Evolutionary conservation across 2,113 vertebrate genomes (phyloP), one percentile per base, ranked within the genome.

Genomic region (Suncus etruscus): DNA sequence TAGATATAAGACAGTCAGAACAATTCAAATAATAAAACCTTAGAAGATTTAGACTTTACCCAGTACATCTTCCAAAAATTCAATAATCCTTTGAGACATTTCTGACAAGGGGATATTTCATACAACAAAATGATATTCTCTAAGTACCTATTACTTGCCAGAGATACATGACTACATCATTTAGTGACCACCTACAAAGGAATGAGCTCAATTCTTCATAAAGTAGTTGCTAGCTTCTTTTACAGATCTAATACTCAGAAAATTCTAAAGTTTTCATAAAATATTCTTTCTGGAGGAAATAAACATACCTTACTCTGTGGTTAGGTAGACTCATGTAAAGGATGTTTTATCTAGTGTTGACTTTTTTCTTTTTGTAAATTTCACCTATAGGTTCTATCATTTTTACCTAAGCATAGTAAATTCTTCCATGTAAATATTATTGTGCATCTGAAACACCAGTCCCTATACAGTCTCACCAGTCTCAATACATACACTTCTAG

Each of bases 51-150:
- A 86, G 24, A 31, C 32, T 48, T 86, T 51, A 82, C 31, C 65
- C 87, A 70, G 39, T 31, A 45, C 29, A 27, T 91, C 45, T 87
- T 95, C 32, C n/a, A 82, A 78, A 65, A 91, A 68, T 83, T 87
- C 70, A 91, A 73, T 32, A 82, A 66, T 54, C 31, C 29, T 82
- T 84, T 29, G 50, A n/a, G 77, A 24, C 31, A 73, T 82, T 86
- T 22, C 31, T 73, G 63, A 86, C 12, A 87, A 22, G 54, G 47
- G 66, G 20, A 61, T 61, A 83, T 79, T 61, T 93, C 82, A 86
- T 39, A 87, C 58, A 89, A 45, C 9, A 86, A 32, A 95, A 63
- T 88, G 45, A 79, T 85, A 81, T 29, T 87, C 89, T 73, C 83
- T 66, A 75, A 83, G 8, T 25, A 31, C 10, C 24, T 25, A 22